Evolutionary conservation across 2,797 vertebrate species (phyloP).

Genomic region (Alosa sapidissima): DNA sequence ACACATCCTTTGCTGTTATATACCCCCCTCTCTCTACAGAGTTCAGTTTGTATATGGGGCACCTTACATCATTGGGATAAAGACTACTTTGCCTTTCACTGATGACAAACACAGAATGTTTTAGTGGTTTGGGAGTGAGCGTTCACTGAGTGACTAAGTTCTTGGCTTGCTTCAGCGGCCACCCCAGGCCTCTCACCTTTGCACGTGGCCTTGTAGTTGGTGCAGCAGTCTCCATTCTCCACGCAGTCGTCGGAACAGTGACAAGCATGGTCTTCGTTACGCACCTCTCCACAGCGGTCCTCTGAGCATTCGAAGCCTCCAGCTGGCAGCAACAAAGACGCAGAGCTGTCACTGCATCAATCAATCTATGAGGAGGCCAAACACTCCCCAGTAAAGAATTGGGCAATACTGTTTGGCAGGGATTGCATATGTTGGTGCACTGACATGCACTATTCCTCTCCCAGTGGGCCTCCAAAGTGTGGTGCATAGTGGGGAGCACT

Average conservation of each 20-base stretch:
- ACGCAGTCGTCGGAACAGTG: constrained; percentile 95
- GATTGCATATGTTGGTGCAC: background rate
- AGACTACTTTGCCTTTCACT: background rate
- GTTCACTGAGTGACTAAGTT: background rate
- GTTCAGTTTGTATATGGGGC: background rate
- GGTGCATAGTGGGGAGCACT: background rate
- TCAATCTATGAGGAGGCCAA: background rate
- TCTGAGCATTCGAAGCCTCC: constrained; percentile 89
- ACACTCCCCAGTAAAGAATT: background rate
- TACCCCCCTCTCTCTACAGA: background rate
- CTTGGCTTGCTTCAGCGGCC: background rate
- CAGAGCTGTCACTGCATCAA: background rate
- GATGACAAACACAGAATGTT: background rate
- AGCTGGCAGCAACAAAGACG: constrained; percentile 63
- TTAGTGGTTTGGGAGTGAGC: background rate
- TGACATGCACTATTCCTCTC: background rate
- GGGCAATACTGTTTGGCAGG: background rate
- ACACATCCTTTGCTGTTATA: background rate
- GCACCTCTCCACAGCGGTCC: constrained; percentile 87
- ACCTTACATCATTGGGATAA: background rate
- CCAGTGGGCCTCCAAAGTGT: background rate
- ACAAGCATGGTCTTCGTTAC: constrained; percentile 86
- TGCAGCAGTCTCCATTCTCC: constrained; percentile 90
- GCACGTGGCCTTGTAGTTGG: constrained; percentile 90
- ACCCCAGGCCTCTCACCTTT: constrained; percentile 72